Evolutionary conservation across 1,140 invertebrate species (phyloP).

Genomic region (Drosophila sp.): DNA sequence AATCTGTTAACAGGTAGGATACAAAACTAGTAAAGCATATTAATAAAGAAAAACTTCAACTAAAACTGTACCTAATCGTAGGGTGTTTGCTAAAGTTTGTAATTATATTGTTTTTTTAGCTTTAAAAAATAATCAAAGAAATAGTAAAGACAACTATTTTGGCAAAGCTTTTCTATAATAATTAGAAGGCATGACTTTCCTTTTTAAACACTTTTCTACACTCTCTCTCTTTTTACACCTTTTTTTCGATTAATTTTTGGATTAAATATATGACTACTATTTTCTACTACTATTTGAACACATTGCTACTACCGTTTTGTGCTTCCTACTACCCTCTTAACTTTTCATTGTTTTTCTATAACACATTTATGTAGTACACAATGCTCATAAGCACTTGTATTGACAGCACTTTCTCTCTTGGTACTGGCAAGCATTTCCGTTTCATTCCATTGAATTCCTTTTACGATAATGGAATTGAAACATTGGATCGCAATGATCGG

Average conservation of each 20-base stretch:
- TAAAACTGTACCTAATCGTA: constrained; percentile 34
- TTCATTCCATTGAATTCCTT: constrained; percentile 12
- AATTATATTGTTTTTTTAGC: constrained; percentile 17
- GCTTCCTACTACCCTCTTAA: neutral
- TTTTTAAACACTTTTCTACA: neutral
- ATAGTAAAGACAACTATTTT: neutral
- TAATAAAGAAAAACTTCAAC: constrained; percentile 16
- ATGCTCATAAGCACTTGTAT: constrained; percentile 23
- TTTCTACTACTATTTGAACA: constrained; percentile 1
- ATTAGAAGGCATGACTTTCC: constrained; percentile 32
- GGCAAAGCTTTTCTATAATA: constrained; percentile 10
- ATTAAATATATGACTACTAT: neutral
- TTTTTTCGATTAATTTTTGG: constrained; percentile 21
- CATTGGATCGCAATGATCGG: neutral
- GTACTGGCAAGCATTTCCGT: constrained; percentile 9
- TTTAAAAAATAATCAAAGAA: neutral
- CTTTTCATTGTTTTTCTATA: constrained; percentile 1
- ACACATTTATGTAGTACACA: constrained; percentile 14
- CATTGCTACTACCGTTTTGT: constrained; percentile 4
- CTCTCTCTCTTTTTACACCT: constrained; percentile 4
- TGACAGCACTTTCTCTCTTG: constrained; percentile 10
- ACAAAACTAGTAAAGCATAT: constrained; percentile 2
- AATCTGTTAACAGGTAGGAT: constrained; percentile 47
- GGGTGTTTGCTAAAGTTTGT: constrained; percentile 38
- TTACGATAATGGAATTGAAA: neutral